Evolutionary conservation across 2,797 vertebrate genomes (phyloP).

Genomic region (Columba guinea): DNA sequence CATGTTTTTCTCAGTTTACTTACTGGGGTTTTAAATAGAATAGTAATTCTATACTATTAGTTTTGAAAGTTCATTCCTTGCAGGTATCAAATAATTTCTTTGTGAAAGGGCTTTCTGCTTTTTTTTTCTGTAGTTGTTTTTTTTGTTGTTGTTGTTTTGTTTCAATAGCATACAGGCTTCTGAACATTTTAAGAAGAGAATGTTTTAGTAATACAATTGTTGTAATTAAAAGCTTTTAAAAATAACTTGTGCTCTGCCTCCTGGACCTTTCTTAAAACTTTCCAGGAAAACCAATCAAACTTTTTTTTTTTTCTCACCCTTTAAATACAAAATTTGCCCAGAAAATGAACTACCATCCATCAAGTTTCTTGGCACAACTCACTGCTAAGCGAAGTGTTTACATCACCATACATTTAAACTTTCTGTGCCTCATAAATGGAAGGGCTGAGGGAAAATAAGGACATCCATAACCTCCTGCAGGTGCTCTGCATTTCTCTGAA

Average conservation of each 20-base stretch:
- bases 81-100: constrained; percentile 47
- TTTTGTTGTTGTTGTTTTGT: not conserved
- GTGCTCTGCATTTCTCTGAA: not conserved
- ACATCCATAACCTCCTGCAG: not conserved
- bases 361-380: not conserved
- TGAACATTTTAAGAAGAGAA: not conserved
- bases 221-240: constrained; percentile 18
- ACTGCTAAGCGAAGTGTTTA: not conserved
- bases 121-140: not conserved
- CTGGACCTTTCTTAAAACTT: not conserved
- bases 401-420: not conserved
- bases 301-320: not conserved
- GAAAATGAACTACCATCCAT: not conserved
- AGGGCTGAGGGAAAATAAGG: not conserved
- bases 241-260: constrained; percentile 1
- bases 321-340: not conserved
- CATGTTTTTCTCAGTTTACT: not conserved
- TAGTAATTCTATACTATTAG: not conserved
- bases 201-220: not conserved
- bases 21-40: constrained; percentile 39
- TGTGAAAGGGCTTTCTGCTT: not conserved
- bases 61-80: constrained; percentile 30
- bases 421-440: not conserved
- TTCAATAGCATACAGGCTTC: not conserved
- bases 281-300: not conserved